Percentiles rank a stretch among this genome's conserved stretches.
Evolutionary conservation across 2,113 vertebrate genomes (phyloP).

Genomic region (Seriola dumerili): DNA sequence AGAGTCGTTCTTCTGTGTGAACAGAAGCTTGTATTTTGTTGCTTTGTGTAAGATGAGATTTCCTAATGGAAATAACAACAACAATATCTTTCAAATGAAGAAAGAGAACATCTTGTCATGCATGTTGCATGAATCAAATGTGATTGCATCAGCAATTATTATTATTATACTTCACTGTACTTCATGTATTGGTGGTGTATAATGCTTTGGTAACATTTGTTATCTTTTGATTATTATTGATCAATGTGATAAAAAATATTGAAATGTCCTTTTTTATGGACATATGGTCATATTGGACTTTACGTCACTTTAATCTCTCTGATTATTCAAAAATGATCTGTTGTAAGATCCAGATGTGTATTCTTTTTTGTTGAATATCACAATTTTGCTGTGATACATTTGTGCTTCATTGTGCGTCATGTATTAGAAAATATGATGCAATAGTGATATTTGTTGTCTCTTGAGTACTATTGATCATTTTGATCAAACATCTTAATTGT

Average conservation of each 20-base stretch:
- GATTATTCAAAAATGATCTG: background rate
- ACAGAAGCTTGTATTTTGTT: background rate
- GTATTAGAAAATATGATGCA: no score
- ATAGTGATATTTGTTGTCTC: no score
- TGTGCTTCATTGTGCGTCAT: background rate
- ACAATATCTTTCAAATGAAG: constrained; percentile 25
- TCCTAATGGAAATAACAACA: constrained; percentile 38
- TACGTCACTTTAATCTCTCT: background rate
- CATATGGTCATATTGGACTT: background rate
- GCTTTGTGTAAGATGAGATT: background rate
- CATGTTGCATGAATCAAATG: constrained; percentile 43
- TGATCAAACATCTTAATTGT: background rate
- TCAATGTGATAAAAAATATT: background rate
- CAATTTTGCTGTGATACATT: background rate
- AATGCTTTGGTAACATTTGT: background rate
- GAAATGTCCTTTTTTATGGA: constrained; percentile 2
- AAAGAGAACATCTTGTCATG: constrained; percentile 30
- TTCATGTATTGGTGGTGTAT: background rate
- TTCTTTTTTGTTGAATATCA: background rate
- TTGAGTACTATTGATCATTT: background rate
- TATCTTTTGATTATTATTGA: background rate
- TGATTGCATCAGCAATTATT: constrained; percentile 30
- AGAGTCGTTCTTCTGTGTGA: constrained; percentile 13
- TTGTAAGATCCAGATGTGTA: constrained; percentile 12
- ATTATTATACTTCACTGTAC: background rate